These are phyloP conservation scores for Gavia stellata DNA, from an alignment of 2,113 vertebrate genomes.

Conservation along the genomic window DNA sequence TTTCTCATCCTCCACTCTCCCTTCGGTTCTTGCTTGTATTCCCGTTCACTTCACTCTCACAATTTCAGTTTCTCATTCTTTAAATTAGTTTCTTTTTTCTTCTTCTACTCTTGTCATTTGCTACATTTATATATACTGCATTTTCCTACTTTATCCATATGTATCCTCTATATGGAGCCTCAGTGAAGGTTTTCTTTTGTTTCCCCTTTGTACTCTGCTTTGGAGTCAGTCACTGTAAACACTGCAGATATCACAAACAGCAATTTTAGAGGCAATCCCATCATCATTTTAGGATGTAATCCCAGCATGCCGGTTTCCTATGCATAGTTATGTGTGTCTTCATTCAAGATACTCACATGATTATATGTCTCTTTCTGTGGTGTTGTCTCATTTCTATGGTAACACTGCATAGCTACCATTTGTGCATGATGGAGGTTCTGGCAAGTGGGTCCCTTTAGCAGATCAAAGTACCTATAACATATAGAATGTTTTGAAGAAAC, in stretches of 20 bases:
- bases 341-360: neutral
- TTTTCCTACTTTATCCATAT: neutral
- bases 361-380: neutral
- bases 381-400: conserved; percentile 43
- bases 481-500: neutral
- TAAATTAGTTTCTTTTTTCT: neutral
- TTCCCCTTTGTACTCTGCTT: neutral
- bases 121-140: neutral
- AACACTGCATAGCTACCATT: neutral
- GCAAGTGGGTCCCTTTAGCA: neutral
- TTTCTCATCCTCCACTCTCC: neutral
- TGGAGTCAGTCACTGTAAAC: neutral
- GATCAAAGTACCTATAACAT: neutral
- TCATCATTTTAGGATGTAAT: conserved; percentile 25
- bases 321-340: conserved; percentile 11
- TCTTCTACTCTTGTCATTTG: neutral
- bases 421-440: neutral
- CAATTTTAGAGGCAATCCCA: conserved; percentile 22
- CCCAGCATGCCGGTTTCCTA: conserved; percentile 10
- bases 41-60: neutral
- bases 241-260: neutral
- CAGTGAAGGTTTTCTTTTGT: neutral
- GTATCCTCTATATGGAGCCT: neutral
- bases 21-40: neutral
- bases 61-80: neutral